Base-by-base conservation (phyloP, 2,113 vertebrate species). In the Orcinus orca region DNA sequence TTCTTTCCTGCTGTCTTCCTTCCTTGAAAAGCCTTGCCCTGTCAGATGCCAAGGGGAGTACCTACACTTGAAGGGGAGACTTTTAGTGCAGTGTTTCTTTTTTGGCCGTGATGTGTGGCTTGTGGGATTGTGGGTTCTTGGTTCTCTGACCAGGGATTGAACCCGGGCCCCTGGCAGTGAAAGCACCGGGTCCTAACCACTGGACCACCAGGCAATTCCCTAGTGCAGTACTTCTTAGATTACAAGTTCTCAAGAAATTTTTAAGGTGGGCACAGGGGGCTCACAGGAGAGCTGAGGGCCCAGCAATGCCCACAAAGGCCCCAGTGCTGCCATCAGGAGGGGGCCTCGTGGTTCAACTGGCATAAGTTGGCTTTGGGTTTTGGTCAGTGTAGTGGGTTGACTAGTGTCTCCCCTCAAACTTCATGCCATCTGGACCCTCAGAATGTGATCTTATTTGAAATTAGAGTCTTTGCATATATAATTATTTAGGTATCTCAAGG, bases 191-290 rank as follows among this genome's bases (percentile, higher is more conserved):
- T 77, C 74, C 74, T 77, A 33, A 77, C 44, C 5, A 5, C 9
- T 77, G 44, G 44, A 50, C 17, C 29, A 6, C 29, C 29, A 50
- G 44, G 17, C 29, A 50, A 50, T 50, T 77, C 44, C 74, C 29
- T 41, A 3, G 1, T 1, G 53, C 25, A 12, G 10, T 13, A 6
- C 7, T n/a, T 50, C 47, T 80, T 71, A 60, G 12, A 8, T 1
- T 11, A 6, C 11, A 29, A 93, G 58, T 65, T 90, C 77, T 88
- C 62, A 14, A 15, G 13, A 81, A 12, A 29, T 62, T 62, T 58
- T 55, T n/a, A 81, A 62, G 41, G 86, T 55, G 7, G 20, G 26
- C 33, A 47, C 10, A 29, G 41, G 29, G 11, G 33, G 41, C 62
- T 63, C 50, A 6, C 13, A 53, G 67, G 73, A 1, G 26, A 55